Base-by-base conservation (phyloP, 2,113 vertebrate genomes). In the Deroptyus accipitrinus region DNA sequence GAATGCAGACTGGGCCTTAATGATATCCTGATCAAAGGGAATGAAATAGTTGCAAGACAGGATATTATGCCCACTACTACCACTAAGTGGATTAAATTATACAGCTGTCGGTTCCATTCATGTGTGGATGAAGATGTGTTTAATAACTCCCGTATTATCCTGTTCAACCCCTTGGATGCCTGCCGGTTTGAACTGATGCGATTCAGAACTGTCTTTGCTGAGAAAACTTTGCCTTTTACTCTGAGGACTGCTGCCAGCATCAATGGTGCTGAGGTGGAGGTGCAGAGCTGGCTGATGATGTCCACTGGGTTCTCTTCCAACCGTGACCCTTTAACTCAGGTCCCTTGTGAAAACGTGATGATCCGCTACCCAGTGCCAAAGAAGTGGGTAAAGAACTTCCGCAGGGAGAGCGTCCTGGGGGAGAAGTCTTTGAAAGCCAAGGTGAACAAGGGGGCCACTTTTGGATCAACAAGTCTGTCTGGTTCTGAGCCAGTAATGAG, bases 211-310 rank as follows among this genome's bases (percentile, higher is more conserved):
- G 93, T 98, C 8, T 99, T 98, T 89, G 98, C 98, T 1, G 99
- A 99, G 93, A 98, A 98, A 92, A 98, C 96, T 37, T 97, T 99
- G 89, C 99, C 99, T 85, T 99, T 99, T 96, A 98, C 98, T 2
- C 96, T 99, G 79, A 98, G 98, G 97, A 99, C 98, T 0, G 97
- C 98, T 9, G 98, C 98, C 15, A 98, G 97, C 54, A 96, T 99
- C 90, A 97, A 81, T 4, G 99, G 99, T 63, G 99, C 99, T 0
- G 98, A 99, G 94, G 98, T 99, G 93, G 98, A 99, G 84, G 94
- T 99, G n/a, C 99, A 99, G 97, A 99, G 98, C 88, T 99, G 99
- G 99, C 96, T 99, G 77, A 96, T 98, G 92, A 99, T 99, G 99
- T 98, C 99, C 11, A 74, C 98, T 0, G 98, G 98, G 13, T 99